These are phyloP conservation scores for Panurus biarmicus DNA, from an alignment of 2,113 vertebrate genomes.

Conservation along the genomic window DNA sequence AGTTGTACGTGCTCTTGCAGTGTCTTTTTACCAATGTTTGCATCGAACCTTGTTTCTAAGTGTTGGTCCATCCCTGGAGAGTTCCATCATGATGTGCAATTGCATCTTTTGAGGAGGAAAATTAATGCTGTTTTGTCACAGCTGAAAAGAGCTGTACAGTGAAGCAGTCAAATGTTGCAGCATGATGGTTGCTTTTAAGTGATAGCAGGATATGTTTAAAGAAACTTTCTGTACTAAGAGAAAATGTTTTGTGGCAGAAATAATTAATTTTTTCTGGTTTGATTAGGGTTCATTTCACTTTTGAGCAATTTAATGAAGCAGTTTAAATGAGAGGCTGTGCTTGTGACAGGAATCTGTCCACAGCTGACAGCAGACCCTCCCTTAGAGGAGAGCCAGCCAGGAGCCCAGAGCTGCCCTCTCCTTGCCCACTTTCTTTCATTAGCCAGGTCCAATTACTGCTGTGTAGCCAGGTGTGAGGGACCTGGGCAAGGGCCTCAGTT, in stretches of 20 bases:
- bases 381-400: background rate
- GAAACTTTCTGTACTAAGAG: background rate
- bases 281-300: background rate
- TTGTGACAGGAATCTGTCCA: background rate
- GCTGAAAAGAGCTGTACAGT: background rate
- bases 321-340: background rate
- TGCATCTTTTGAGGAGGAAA: background rate
- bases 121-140: background rate
- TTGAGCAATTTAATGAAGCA: background rate
- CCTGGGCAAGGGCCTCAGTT: background rate
- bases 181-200: background rate
- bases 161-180: background rate
- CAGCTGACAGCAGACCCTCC: background rate
- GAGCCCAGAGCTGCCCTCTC: background rate
- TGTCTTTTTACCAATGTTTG: background rate
- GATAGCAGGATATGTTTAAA: background rate
- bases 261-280: background rate
- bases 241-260: background rate
- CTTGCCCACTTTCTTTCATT: background rate
- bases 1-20: background rate
- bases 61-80: background rate
- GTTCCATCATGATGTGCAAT: background rate
- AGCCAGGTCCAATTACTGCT: background rate
- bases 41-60: background rate
- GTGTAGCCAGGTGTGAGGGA: background rate